A percentile compares a stretch with the other conserved stretches of the same genome.
phyloP scores from a whole-genome alignment of 2,888 invertebrate genomes.

The Philereme vetulata region DNA sequence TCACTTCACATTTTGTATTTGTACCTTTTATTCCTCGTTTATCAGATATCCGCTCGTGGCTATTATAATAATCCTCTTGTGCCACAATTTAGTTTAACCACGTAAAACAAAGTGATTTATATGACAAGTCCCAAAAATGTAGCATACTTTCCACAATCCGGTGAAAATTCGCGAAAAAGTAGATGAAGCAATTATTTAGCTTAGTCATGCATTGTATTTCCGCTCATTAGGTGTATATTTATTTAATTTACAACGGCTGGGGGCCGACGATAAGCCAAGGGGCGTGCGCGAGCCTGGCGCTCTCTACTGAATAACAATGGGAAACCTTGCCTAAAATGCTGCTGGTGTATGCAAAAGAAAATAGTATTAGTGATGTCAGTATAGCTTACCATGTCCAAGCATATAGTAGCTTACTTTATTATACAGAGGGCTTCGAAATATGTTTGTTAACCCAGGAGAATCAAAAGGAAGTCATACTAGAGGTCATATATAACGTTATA shows the following conservation, averaged over 20 bases:
- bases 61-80: constrained; percentile 15
- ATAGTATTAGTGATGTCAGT: constrained; percentile 40
- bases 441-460: too few species aligned
- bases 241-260: constrained; percentile 83
- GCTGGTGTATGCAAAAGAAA: constrained; percentile 57
- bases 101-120: constrained; percentile 20
- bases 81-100: constrained; percentile 11
- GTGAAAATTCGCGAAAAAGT: constrained; percentile 51
- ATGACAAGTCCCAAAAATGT: constrained; percentile 23
- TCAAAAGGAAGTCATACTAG: too few species aligned
- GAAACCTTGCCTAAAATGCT: constrained; percentile 68
- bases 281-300: constrained; percentile 74
- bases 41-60: constrained; percentile 5
- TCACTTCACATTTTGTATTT: too few species aligned
- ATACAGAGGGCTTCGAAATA: neutral
- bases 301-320: constrained; percentile 81
- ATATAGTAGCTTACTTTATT: constrained; percentile 47
- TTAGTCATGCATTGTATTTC: constrained; percentile 80
- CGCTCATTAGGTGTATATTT: constrained; percentile 83
- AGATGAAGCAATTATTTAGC: constrained; percentile 79
- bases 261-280: constrained; percentile 77
- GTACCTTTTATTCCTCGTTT: neutral
- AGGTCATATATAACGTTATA: too few species aligned
- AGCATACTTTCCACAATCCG: constrained; percentile 28
- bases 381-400: constrained; percentile 41